These are phyloP conservation scores for Zaprionus ghesquierei DNA, from an alignment of 1,140 invertebrate species.

Conservation along the genomic window DNA sequence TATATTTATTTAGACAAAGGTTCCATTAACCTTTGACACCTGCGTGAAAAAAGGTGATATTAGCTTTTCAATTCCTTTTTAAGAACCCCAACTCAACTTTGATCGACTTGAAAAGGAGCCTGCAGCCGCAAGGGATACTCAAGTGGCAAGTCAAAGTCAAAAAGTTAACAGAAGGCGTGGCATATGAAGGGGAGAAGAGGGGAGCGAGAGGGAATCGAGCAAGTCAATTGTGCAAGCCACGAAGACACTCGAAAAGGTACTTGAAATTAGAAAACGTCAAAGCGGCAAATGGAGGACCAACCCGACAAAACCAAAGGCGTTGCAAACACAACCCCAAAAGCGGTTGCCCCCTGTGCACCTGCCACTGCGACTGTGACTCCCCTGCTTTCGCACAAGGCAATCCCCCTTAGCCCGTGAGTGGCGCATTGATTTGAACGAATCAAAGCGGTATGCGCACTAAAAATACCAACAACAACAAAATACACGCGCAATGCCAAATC, in stretches of 20 bases:
- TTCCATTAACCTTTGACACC: neutral
- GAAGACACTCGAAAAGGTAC: constrained; percentile 45
- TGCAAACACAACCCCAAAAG: constrained; percentile 41
- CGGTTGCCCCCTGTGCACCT: neutral
- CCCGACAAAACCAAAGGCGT: constrained; percentile 61
- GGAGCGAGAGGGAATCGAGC: too few relatives aligned
- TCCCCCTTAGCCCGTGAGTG: constrained; percentile 52
- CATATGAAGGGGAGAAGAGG: neutral
- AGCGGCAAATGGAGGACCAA: constrained; percentile 28
- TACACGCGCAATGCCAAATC: constrained; percentile 52
- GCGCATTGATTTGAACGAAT: constrained; percentile 79
- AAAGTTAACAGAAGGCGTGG: constrained; percentile 6
- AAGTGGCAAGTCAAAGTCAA: constrained; percentile 36
- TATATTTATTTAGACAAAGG: neutral
- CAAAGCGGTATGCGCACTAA: constrained; percentile 80
- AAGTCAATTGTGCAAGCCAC: too few relatives aligned
- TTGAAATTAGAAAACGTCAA: constrained; percentile 64
- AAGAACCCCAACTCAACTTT: constrained; percentile 1
- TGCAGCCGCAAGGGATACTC: constrained; percentile 21
- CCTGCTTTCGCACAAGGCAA: too few relatives aligned
- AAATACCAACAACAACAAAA: constrained; percentile 75
- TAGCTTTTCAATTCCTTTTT: neutral
- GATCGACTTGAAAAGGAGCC: constrained; percentile 22
- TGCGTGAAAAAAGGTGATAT: neutral
- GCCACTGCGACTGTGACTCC: neutral